Evolutionary conservation across 92 coral and sea anemone genomes (phyloP).

Genomic region (Virgularia gustaviana): DNA sequence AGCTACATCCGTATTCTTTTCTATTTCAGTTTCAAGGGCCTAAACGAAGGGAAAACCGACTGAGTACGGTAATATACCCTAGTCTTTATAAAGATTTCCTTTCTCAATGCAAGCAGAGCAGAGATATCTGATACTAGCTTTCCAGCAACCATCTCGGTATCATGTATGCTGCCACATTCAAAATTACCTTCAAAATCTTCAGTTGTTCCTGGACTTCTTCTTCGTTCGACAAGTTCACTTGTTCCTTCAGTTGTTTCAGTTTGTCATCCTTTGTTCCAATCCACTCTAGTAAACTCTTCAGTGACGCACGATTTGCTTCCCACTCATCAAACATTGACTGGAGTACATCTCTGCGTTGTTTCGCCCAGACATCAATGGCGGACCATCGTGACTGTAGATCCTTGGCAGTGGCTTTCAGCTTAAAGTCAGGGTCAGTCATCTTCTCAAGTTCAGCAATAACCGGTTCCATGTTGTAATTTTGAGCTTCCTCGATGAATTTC

Average conservation of each 20-base stretch:
- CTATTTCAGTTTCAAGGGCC: constrained; percentile 21
- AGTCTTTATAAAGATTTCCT: too few species aligned
- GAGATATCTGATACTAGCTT: not conserved
- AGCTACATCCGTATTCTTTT: constrained; percentile 12
- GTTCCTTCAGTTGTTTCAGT: constrained; percentile 60
- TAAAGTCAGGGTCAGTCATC: constrained; percentile 29
- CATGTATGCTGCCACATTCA: not conserved
- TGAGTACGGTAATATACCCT: too few species aligned
- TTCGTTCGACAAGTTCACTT: constrained; percentile 75
- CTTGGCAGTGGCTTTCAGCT: constrained; percentile 24
- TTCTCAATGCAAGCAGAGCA: not conserved
- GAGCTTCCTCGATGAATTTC: constrained; percentile 3
- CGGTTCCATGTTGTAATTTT: constrained; percentile 14
- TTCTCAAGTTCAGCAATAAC: constrained; percentile 18
- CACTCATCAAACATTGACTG: constrained; percentile 10
- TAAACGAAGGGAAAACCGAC: not conserved
- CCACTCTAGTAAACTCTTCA: constrained; percentile 71
- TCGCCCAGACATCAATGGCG: constrained; percentile 10
- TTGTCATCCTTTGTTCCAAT: constrained; percentile 69
- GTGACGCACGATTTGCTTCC: constrained; percentile 3
- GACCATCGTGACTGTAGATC: constrained; percentile 9
- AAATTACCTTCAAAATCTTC: constrained; percentile 56
- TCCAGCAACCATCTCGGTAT: not conserved
- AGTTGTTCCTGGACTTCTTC: constrained; percentile 62
- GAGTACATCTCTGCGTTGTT: constrained; percentile 6